Conservation (phyloP, 2,888 invertebrate genomes). For the Congeria kusceri region DNA sequence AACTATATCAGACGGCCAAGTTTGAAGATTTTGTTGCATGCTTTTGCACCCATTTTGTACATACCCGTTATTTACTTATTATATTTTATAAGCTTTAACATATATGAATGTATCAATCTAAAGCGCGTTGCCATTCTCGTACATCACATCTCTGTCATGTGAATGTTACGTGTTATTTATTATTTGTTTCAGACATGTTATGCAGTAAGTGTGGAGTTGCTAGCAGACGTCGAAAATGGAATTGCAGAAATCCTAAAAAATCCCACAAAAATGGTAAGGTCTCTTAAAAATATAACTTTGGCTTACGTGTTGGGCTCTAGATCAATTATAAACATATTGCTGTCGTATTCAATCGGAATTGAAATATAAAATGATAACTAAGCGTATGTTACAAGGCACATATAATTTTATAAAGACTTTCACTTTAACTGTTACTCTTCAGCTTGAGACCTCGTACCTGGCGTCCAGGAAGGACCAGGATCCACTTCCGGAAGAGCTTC, state of each 20-base stretch:
- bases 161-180: too few species aligned
- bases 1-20: too few species aligned
- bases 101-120: not conserved
- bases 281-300: too few species aligned
- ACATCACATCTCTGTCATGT: not conserved
- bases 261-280: slow-evolving; percentile 43
- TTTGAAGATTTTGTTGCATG: too few species aligned
- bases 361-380: too few species aligned
- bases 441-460: slow-evolving; percentile 25
- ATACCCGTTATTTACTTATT: not conserved
- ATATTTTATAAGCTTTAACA: not conserved
- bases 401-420: too few species aligned
- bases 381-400: too few species aligned
- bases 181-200: slow-evolving; percentile 44
- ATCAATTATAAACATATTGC: too few species aligned
- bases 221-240: slow-evolving; percentile 42
- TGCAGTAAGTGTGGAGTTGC: slow-evolving; percentile 32
- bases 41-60: too few species aligned
- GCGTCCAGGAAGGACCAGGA: slow-evolving; percentile 39
- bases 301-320: too few species aligned
- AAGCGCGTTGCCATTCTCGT: not conserved
- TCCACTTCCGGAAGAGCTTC: slow-evolving; percentile 71
- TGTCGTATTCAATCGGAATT: too few species aligned
- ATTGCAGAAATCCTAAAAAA: slow-evolving; percentile 47
- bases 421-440: too few species aligned